Evolutionary conservation across 2,113 vertebrate genomes (phyloP).

Genomic region (Mus spicilegus): DNA sequence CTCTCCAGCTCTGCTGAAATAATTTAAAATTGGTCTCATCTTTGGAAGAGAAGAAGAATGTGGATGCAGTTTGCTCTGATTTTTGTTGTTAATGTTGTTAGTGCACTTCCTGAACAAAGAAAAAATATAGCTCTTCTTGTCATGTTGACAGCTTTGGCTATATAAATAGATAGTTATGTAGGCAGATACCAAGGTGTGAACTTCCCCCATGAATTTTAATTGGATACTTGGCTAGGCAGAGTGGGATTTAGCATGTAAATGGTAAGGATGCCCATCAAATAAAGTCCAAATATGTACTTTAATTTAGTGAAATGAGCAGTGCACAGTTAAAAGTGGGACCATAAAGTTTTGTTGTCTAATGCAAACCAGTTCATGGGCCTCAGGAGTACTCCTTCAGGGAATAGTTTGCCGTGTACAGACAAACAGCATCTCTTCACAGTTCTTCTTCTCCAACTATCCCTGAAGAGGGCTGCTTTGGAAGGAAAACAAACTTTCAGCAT

Average conservation of each 20-base stretch:
- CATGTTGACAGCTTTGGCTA: slow-evolving; percentile 82
- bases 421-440: not conserved
- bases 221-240: slow-evolving; percentile 74
- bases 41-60: slow-evolving; percentile 28
- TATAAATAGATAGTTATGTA: slow-evolving; percentile 82
- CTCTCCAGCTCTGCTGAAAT: not conserved
- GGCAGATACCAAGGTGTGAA: slow-evolving; percentile 83
- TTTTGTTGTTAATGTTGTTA: slow-evolving; percentile 73
- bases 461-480: not conserved
- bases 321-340: slow-evolving; percentile 32
- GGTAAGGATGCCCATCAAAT: slow-evolving; percentile 73
- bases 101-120: slow-evolving; percentile 72
- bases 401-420: not conserved
- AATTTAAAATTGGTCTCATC: slow-evolving; percentile 27
- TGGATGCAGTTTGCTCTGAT: slow-evolving; percentile 58
- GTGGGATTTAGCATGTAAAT: slow-evolving; percentile 78
- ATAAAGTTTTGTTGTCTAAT: slow-evolving; percentile 14
- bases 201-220: slow-evolving; percentile 82
- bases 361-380: not conserved
- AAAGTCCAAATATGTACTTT: slow-evolving; percentile 67
- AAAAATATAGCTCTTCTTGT: slow-evolving; percentile 72
- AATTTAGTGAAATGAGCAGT: slow-evolving; percentile 42
- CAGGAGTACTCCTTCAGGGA: not conserved
- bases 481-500: slow-evolving; percentile 30
- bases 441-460: not conserved